Conservation (phyloP, 2,888 invertebrate species). For the Octodonta nipae region DNA sequence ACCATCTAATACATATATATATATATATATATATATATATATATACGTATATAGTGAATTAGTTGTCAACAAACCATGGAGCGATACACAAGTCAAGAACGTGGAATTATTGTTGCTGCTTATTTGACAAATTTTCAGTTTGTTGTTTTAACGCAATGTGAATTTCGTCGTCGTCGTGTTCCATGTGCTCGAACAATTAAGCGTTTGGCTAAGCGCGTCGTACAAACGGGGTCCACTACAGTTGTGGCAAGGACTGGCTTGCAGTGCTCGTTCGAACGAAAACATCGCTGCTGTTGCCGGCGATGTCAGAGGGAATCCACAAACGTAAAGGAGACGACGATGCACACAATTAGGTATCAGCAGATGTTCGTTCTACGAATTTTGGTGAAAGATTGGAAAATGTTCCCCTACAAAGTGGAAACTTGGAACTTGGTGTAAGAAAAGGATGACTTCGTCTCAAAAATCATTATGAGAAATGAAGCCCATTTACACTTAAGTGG, state of each 20-base stretch:
- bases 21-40: no score
- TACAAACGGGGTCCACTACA: no score
- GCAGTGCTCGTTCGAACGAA: slow-evolving; percentile 8
- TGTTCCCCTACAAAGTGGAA: slow-evolving; percentile 13
- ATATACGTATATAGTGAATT: no score
- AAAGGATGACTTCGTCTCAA: neutral
- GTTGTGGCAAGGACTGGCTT: slow-evolving; percentile 5
- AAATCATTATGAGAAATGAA: slow-evolving; percentile 4
- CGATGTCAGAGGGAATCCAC: slow-evolving; percentile 8
- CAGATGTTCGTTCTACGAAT: slow-evolving; percentile 4
- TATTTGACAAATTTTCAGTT: no score
- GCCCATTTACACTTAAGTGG: slow-evolving; percentile 3
- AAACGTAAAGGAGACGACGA: slow-evolving; percentile 10
- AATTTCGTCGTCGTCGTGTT: no score
- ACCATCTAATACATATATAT: no score
- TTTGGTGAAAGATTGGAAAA: slow-evolving; percentile 9
- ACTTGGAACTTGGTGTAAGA: neutral
- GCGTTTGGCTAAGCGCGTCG: no score
- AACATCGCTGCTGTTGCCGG: slow-evolving; percentile 13
- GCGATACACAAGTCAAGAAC: no score
- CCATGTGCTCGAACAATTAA: no score
- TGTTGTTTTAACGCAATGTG: no score
- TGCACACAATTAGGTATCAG: slow-evolving; percentile 8
- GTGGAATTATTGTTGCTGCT: no score
- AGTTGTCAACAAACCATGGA: no score